Base-by-base conservation (phyloP, 1,140 invertebrate genomes). In the Epicauta chinensis region DNA sequence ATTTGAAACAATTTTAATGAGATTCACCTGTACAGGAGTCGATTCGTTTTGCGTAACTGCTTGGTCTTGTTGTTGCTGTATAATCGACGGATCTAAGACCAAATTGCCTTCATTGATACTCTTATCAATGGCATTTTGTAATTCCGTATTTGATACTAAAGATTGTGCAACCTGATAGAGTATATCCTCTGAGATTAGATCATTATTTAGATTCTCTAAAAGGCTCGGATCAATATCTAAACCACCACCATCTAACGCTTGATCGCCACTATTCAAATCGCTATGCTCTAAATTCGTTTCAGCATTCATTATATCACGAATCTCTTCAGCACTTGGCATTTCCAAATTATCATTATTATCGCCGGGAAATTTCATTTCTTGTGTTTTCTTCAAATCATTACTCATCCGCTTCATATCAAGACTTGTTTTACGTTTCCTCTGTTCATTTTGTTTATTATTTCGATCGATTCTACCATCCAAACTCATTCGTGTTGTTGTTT, bases 91-190 rank as follows among this genome's bases (percentile, higher is more conserved):
- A 51, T 69, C 64, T 32, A 70, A 44, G 16, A 64, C 61, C 40
- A 64, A 54, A 67, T 47, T 64, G 43, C 70, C 77, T 71, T 62
- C 76, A 72, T 48, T 77, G 53, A 48, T 78, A 71, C 69, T 81
- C 60, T 81, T 82, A 56, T 82, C 81, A 41, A 83, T 81, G 15
- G 81, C 80, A 63, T 82, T 81, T 62, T 83, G 79, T 16, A 83
- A 75, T 64, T 83, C 81, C 3, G 77, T 76, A 61, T 81, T 81
- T 47, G 80, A 79, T 7, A 82, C 81, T 12, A 83, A 68, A 11
- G 66, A 67, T 47, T 82, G 77, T 2, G 81, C 81, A 10, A 83
- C 81, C 68, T 82, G 78, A 71, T 82, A 81, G 7, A 83, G 63
- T 47, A 83, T 76, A 69, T 83, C 81, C 54, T 82, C 81, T 2